Base-by-base conservation (phyloP, 2,888 invertebrate species). In the Drosophila cognata region DNA sequence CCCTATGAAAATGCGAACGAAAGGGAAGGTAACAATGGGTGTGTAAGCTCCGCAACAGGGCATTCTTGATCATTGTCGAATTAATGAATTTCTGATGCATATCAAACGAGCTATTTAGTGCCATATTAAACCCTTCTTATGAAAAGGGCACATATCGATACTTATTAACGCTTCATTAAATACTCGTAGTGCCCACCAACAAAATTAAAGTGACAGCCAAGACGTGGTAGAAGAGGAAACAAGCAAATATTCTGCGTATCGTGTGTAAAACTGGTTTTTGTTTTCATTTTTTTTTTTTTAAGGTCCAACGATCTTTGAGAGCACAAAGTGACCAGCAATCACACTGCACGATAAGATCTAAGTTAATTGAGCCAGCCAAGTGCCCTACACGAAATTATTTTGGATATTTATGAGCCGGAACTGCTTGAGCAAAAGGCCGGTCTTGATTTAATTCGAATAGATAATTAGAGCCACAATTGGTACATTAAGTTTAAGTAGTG, bases 81-180 rank as follows among this genome's bases (percentile, higher is more conserved):
- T 64, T 65, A 43, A 65, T 53, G 73, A 59, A 77, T 67, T 68
- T 64, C 28, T 48, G 84, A 88, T 88, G 73, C 74, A 77, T 65
- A 84, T 82, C 82, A 73, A 67, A 71, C 62, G 56, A 64, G 71
- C 73, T 71, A 56, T 73, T 74, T 77, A 77, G 56, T 60, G 61
- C 35, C 57, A 63, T 50, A 78, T 71, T 68, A 80, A 74, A 65
- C 74, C 88, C 77, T 77, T 79, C 72, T 74, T 68, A 66, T 55
- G 62, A 56, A 63, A 68, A 65, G 68, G 88, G 73, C 72, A 60
- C 63, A 70, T 62, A 63, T 52, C 67, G 68, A 68, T 69, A 84
- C 80, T 85, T 89, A 89, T 89, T 85, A 89, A 89, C 89, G 88
- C 85, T 84, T 85, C 89, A 85, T 84, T 85, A 74, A 84, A 73